Evolutionary conservation across 2,888 invertebrate genomes (phyloP).

Genomic region (Drosophila niveifrons): DNA sequence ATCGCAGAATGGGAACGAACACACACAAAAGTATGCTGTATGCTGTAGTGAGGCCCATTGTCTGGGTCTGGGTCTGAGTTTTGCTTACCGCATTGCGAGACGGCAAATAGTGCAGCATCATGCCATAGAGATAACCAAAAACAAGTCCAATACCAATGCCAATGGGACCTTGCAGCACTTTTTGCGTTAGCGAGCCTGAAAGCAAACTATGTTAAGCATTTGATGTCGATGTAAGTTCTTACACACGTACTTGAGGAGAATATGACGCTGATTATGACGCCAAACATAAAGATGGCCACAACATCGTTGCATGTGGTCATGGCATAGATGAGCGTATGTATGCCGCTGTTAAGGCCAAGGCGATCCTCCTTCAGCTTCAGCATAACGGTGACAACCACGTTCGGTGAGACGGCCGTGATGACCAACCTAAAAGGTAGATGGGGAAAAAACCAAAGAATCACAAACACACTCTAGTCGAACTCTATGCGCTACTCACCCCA

Average conservation of each 20-base stretch:
- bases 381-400: conserved; percentile 90
- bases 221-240: background rate
- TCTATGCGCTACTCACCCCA: conserved; percentile 85
- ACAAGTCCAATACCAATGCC: conserved; percentile 88
- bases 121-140: conserved; percentile 88
- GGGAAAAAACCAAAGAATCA: background rate
- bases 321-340: conserved; percentile 89
- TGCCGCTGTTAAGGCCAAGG: conserved; percentile 89
- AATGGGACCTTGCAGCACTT: conserved; percentile 87
- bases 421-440: conserved; percentile 85
- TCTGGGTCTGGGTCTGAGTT: conserved; percentile 7
- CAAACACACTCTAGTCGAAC: background rate
- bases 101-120: conserved; percentile 88
- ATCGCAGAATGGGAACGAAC: conserved; percentile 7
- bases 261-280: conserved; percentile 88
- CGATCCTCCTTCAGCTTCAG: conserved; percentile 87
- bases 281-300: conserved; percentile 90
- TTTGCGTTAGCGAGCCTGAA: conserved; percentile 85
- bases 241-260: conserved; percentile 87
- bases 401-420: conserved; percentile 90
- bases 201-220: conserved; percentile 38
- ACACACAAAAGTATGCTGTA: conserved; percentile 48
- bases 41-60: conserved; percentile 37
- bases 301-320: conserved; percentile 90
- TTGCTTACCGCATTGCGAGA: conserved; percentile 84